Conservation (phyloP, 2,888 invertebrate genomes). For the Uropetala carovei region DNA sequence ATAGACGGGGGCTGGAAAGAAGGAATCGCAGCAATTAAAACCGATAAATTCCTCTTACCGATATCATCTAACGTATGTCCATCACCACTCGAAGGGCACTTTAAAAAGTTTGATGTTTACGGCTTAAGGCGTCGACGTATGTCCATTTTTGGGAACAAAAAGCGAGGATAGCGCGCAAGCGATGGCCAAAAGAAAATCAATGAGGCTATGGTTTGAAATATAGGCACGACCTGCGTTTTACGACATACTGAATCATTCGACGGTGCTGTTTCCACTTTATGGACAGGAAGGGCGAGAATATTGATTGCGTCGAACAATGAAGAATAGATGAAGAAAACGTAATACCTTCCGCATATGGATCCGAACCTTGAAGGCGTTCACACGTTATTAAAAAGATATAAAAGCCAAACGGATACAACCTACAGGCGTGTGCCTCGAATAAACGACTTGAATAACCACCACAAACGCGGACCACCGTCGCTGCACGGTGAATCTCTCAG, state of each 20-base stretch:
- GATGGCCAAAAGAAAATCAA: constrained; percentile 16
- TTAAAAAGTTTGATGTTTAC: neutral
- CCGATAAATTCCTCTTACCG: too few species aligned
- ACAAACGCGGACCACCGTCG: neutral
- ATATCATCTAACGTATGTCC: too few species aligned
- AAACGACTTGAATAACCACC: neutral
- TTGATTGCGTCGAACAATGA: neutral
- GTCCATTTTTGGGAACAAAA: neutral
- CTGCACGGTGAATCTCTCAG: neutral
- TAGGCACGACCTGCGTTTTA: constrained; percentile 10
- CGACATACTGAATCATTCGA: neutral
- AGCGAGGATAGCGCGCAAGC: neutral
- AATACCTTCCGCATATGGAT: constrained; percentile 16
- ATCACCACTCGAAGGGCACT: too few species aligned
- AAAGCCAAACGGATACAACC: neutral
- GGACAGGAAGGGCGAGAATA: neutral
- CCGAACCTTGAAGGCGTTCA: neutral
- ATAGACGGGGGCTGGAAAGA: too few species aligned
- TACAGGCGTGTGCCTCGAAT: neutral
- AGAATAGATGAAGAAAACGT: neutral
- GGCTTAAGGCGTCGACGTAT: neutral
- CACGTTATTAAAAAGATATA: constrained; percentile 6
- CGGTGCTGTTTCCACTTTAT: neutral
- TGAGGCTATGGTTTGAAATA: constrained; percentile 6
- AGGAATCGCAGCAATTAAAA: too few species aligned